Evolutionary conservation across 2,113 vertebrate species (phyloP).

Genomic region (Callipepla californica): DNA sequence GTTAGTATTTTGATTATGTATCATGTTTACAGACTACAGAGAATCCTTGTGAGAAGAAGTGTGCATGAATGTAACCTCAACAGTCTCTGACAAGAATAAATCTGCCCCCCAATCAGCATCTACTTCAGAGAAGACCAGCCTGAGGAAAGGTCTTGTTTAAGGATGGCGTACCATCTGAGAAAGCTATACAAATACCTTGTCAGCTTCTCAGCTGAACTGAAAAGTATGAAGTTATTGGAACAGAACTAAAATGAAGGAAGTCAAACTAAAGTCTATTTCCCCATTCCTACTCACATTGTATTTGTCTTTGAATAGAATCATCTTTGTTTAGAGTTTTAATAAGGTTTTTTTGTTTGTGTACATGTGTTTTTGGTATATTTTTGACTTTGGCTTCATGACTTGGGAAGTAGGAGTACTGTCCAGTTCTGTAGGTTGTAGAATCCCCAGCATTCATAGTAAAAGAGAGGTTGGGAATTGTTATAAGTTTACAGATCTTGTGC

Average conservation of each 20-base stretch:
- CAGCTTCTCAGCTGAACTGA: not conserved
- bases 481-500: not conserved
- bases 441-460: not conserved
- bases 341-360: not conserved
- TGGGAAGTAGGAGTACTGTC: not conserved
- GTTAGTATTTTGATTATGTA: not conserved
- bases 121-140: not conserved
- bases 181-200: not conserved
- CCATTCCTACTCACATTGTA: accelerated
- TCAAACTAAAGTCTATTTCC: not conserved
- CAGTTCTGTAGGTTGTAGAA: not conserved
- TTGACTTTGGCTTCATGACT: not conserved
- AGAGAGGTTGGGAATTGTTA: not conserved
- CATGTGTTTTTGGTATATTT: not conserved
- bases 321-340: not conserved
- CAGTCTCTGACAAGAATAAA: not conserved
- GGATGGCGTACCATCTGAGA: not conserved
- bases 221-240: not conserved
- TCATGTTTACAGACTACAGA: not conserved
- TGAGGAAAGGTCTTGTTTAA: not conserved
- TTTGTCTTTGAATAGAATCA: not conserved
- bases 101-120: not conserved
- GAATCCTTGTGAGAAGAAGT: not conserved
- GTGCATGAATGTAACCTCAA: not conserved
- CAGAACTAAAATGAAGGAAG: not conserved